Conservation (phyloP, 2,797 vertebrate species). For the Scomberomorus guttatus region DNA sequence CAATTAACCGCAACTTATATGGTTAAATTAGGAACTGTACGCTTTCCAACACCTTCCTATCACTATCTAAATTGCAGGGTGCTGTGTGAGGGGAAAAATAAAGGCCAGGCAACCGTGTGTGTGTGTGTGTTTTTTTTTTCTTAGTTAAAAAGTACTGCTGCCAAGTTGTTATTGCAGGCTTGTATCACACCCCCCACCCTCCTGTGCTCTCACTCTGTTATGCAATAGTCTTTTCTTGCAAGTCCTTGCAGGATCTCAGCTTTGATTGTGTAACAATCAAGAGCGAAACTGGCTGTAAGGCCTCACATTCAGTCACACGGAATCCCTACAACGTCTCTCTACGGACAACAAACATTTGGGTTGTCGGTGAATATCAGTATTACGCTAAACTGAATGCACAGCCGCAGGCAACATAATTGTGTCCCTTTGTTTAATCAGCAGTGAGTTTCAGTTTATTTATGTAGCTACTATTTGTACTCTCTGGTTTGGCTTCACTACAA, state of each 20-base stretch:
- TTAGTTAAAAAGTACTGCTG: constrained; percentile 8
- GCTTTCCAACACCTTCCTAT: background rate
- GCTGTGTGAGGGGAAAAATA: constrained; percentile 16
- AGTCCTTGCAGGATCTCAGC: constrained; percentile 70
- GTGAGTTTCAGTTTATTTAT: constrained; percentile 21
- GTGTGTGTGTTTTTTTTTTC: background rate
- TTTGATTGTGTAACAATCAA: constrained; percentile 70
- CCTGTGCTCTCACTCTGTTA: constrained; percentile 51
- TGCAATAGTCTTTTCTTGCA: constrained; percentile 71
- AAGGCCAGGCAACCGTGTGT: constrained; percentile 15
- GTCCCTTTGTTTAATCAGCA: constrained; percentile 26
- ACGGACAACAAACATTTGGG: background rate
- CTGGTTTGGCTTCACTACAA: constrained; percentile 3
- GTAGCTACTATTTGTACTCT: constrained; percentile 7
- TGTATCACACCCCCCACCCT: background rate
- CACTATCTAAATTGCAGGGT: constrained; percentile 20
- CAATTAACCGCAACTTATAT: constrained; percentile 3
- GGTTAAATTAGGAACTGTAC: background rate
- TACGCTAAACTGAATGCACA: background rate
- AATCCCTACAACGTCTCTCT: background rate
- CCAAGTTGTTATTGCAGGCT: constrained; percentile 52
- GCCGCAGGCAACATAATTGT: background rate
- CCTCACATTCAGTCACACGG: constrained; percentile 30
- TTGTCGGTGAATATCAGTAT: background rate
- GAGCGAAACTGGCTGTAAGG: constrained; percentile 56